Conservation (phyloP, 2,888 invertebrate genomes). For the Brenthis hecate region DNA sequence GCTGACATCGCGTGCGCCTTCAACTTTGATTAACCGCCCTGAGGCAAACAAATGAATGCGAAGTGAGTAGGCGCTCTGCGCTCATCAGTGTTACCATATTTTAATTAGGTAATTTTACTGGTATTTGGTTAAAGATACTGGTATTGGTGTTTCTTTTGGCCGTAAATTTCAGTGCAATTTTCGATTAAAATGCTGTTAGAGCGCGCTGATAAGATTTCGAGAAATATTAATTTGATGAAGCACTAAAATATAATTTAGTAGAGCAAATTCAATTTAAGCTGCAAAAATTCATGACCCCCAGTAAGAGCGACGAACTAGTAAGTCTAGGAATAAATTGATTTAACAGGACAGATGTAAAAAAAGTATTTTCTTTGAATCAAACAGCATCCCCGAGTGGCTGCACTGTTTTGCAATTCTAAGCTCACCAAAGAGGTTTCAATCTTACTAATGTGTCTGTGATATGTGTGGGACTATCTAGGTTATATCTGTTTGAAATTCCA, state of each 20-base stretch:
- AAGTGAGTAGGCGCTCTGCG: constrained; percentile 25
- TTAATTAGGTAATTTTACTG: neutral
- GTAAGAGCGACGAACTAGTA: constrained; percentile 24
- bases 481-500: constrained; percentile 32
- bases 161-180: no score
- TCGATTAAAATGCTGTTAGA: no score
- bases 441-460: constrained; percentile 72
- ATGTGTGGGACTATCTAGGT: constrained; percentile 34
- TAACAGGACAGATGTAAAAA: constrained; percentile 36
- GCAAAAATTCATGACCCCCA: constrained; percentile 6
- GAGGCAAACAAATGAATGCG: constrained; percentile 56
- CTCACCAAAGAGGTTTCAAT: constrained; percentile 75
- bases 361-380: constrained; percentile 61
- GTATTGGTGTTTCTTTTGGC: no score
- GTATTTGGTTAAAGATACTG: no score
- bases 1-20: constrained; percentile 61
- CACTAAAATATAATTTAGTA: constrained; percentile 14
- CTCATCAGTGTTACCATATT: neutral
- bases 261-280: constrained; percentile 32
- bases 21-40: constrained; percentile 69
- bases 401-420: constrained; percentile 79
- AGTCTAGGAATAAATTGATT: constrained; percentile 40
- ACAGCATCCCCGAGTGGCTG: constrained; percentile 64
- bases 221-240: neutral
- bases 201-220: neutral